A percentile compares a stretch with the other conserved stretches of the same genome.
Evolutionary conservation across 2,888 invertebrate species (phyloP).

Genomic region (Drosophila putrida): DNA sequence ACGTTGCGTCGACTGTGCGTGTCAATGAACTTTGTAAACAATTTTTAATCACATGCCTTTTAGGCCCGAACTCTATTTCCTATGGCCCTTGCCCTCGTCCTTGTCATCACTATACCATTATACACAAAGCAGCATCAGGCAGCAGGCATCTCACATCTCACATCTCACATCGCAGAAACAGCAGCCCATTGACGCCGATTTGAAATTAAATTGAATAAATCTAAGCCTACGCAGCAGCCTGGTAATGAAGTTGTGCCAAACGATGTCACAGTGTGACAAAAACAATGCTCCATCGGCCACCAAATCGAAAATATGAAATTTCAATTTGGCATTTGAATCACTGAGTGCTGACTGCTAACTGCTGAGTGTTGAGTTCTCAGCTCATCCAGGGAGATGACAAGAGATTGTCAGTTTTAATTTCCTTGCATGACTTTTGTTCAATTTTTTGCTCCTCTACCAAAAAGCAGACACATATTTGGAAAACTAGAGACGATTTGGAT

Average conservation of each 20-base stretch:
- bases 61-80: conserved; percentile 28
- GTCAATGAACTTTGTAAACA: conserved; percentile 81
- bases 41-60: conserved; percentile 78
- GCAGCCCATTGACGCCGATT: conserved; percentile 69
- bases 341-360: too few species aligned
- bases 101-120: background rate
- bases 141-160: background rate
- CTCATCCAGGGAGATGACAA: background rate
- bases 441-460: background rate
- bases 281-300: background rate
- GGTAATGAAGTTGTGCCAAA: conserved; percentile 64
- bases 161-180: conserved; percentile 26
- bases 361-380: background rate
- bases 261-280: conserved; percentile 37
- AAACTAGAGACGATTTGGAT: background rate
- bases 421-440: background rate
- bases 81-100: background rate
- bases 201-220: conserved; percentile 79
- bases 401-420: conserved; percentile 3
- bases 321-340: background rate
- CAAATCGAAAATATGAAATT: background rate
- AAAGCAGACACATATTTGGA: background rate
- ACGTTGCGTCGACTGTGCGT: conserved; percentile 32
- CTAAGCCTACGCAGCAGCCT: conserved; percentile 55
- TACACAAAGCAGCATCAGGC: background rate